Evolutionary conservation across 2,113 vertebrate genomes (phyloP).

Genomic region (Murina feae): DNA sequence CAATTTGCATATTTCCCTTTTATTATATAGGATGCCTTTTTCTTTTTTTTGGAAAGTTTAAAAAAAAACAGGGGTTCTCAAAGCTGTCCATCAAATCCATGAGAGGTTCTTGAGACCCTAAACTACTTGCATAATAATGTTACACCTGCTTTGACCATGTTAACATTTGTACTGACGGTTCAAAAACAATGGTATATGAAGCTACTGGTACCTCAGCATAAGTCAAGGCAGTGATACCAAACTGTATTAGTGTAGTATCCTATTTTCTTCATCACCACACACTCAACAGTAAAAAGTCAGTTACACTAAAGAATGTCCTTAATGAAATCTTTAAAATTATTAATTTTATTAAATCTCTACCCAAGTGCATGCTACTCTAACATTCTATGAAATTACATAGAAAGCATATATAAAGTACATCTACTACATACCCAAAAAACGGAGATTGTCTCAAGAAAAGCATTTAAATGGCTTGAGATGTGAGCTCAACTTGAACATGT

Average conservation of each 20-base stretch:
- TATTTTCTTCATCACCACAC: not conserved
- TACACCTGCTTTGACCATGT: not conserved
- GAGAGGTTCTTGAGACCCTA: not conserved
- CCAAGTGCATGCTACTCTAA: not conserved
- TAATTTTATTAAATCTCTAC: not conserved
- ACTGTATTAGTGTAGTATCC: not conserved
- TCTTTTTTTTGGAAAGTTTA: not conserved
- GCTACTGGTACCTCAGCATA: not conserved
- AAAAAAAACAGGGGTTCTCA: not conserved
- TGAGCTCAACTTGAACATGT: not conserved
- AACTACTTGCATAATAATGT: not conserved
- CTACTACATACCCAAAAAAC: not conserved
- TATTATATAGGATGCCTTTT: too few species aligned
- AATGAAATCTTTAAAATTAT: not conserved
- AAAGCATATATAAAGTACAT: not conserved
- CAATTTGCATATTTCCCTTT: too few species aligned
- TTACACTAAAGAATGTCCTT: not conserved
- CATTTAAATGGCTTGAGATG: not conserved
- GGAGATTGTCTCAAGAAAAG: not conserved
- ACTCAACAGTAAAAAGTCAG: not conserved
- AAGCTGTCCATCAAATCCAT: not conserved
- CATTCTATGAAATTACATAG: not conserved
- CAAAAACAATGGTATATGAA: not conserved
- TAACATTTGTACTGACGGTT: not conserved
- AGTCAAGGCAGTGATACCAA: not conserved